Evolutionary conservation across 2,888 invertebrate species (phyloP).

Genomic region (Argyra leucocephala): DNA sequence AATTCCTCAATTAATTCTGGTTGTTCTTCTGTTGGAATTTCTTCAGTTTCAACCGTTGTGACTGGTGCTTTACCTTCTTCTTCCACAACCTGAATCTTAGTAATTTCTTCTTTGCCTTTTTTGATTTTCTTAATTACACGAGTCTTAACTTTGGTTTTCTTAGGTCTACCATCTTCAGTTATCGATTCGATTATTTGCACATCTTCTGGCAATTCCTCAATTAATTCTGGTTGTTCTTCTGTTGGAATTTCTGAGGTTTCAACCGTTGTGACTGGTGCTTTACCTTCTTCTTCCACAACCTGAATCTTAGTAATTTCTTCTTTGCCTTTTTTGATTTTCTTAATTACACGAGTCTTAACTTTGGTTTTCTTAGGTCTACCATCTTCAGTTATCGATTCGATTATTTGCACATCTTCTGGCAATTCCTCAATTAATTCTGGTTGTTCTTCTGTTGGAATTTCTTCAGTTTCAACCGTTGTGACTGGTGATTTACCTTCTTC

Average conservation of each 20-base stretch:
- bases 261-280: conserved; percentile 38
- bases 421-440: conserved; percentile 28
- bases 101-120: conserved; percentile 37
- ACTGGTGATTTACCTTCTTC: conserved; percentile 34
- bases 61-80: conserved; percentile 34
- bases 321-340: conserved; percentile 35
- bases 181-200: conserved; percentile 41
- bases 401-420: conserved; percentile 30
- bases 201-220: conserved; percentile 32
- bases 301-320: conserved; percentile 41
- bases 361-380: conserved; percentile 34
- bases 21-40: conserved; percentile 23
- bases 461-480: conserved; percentile 32
- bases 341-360: conserved; percentile 34
- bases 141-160: conserved; percentile 31
- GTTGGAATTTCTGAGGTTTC: conserved; percentile 25
- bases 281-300: conserved; percentile 40
- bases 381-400: conserved; percentile 34
- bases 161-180: conserved; percentile 38
- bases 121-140: conserved; percentile 36
- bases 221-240: conserved; percentile 33
- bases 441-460: conserved; percentile 29
- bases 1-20: conserved; percentile 29
- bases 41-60: conserved; percentile 29
- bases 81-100: conserved; percentile 36